Percentiles rank a stretch among this genome's conserved stretches.
Conservation (phyloP, 2,113 vertebrate species). For the Equus quagga region DNA sequence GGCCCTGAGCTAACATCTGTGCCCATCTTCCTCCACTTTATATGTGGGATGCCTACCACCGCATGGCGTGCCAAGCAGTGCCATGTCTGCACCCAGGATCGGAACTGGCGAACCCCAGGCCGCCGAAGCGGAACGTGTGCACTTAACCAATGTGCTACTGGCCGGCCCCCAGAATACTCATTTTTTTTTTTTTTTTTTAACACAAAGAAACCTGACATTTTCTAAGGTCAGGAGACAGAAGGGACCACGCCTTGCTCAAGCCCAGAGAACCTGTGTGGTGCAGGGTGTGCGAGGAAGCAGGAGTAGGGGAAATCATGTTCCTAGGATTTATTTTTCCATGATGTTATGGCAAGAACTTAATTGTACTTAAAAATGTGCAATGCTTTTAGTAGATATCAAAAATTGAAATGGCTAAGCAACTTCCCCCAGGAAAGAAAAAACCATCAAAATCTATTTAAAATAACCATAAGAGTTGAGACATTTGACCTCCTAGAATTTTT, state of each 20-base stretch:
- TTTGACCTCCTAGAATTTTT: neutral
- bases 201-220: neutral
- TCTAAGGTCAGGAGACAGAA: neutral
- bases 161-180: no score
- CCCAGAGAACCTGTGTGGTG: neutral
- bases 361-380: neutral
- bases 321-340: neutral
- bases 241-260: neutral
- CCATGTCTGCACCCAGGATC: no score
- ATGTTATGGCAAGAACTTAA: neutral
- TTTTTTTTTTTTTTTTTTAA: neutral
- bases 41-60: no score
- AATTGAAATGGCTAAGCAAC: neutral
- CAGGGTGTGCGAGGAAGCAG: rapidly evolving
- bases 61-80: no score
- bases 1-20: no score
- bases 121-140: no score
- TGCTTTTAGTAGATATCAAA: neutral
- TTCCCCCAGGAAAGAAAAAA: neutral
- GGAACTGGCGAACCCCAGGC: no score
- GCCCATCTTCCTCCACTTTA: no score
- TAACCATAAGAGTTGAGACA: neutral
- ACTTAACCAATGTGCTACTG: no score
- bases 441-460: neutral
- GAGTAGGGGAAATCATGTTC: neutral